Evolutionary conservation across 2,888 invertebrate genomes (phyloP), one percentile per base, ranked within the genome.

Genomic region (Phania funesta): DNA sequence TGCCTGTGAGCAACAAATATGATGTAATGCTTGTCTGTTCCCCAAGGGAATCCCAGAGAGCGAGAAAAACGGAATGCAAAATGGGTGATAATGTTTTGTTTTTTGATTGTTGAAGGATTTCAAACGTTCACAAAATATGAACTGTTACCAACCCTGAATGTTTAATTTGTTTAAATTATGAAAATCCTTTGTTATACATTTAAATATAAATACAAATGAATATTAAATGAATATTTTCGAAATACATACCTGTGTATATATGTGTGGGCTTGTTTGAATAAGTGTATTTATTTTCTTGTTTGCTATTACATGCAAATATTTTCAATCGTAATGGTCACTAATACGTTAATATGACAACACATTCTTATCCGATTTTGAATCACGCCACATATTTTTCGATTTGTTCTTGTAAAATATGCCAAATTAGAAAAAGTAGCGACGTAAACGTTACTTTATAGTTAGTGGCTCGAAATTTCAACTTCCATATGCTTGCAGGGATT

Each of bases 141-240:
- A 60, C 4, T 9, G 9, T 8, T 29, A 44, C 52, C 56, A 38
- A 44, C 41, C 0, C 32, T 50, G 35, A 64, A 56, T n/a, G n/a
- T n/a, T n/a, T n/a, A n/a, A n/a, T 35, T 44, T 65, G 73, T 38
- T 60, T 68, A 35, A 74, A 54, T 78, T 82, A 78, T 82, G 78
- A 78, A 74, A 82, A 64, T 68, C 64, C 65, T 60, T 74, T 74
- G 64, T 74, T 78, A 82, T 58, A 60, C 68, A 70, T 62, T 68
- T 58, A 76, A 60, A 74, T 64, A 64, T 64, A 78, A 78, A 58
- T 58, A 60, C 70, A 74, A 82, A 78, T 82, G 82, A 78, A 82
- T 82, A 68, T 70, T 73, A 78, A 78, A 82, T 74, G 58, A 75
- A 65, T 48, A 52, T 80, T 64, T 80, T 56, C 29, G 7, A 56